Conservation (phyloP, 2,888 invertebrate species). For the Hyalella azteca region DNA sequence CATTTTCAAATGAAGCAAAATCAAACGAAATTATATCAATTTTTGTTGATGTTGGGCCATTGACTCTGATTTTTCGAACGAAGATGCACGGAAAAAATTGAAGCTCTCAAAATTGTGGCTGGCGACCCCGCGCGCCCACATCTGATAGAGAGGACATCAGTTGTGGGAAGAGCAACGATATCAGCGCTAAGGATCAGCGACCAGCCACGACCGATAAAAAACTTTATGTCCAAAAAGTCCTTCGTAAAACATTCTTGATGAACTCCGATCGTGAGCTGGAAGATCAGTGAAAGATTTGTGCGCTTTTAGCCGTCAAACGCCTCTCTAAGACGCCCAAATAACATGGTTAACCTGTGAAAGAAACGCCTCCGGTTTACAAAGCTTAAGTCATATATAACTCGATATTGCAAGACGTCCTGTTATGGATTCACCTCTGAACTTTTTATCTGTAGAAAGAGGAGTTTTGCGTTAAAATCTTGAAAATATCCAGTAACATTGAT, state of each 20-base stretch:
- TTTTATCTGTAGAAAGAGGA: too few relatives aligned
- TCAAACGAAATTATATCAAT: too few relatives aligned
- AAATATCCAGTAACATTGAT: too few relatives aligned
- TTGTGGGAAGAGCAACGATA: slow-evolving; percentile 34
- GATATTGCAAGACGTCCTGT: not conserved
- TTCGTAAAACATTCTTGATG: slow-evolving; percentile 30
- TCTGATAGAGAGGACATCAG: slow-evolving; percentile 1
- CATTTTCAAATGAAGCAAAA: too few relatives aligned
- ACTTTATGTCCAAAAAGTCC: not conserved
- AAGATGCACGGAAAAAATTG: too few relatives aligned
- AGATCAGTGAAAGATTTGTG: slow-evolving; percentile 29
- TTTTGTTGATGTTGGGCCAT: too few relatives aligned
- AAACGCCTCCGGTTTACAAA: slow-evolving; percentile 28
- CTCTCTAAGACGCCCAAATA: slow-evolving; percentile 13
- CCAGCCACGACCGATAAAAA: slow-evolving; percentile 24
- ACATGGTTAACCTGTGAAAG: slow-evolving; percentile 25
- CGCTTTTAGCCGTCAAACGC: slow-evolving; percentile 26
- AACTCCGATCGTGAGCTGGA: slow-evolving; percentile 23
- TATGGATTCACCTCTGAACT: slow-evolving; percentile 17
- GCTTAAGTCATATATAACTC: not conserved
- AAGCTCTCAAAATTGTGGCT: too few relatives aligned
- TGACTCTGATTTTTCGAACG: too few relatives aligned
- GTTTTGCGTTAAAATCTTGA: too few relatives aligned
- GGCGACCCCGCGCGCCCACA: not conserved
- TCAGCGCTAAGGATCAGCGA: slow-evolving; percentile 5